These are phyloP conservation scores for Falco concolor DNA, from an alignment of 2,797 vertebrate species.

Conservation along the genomic window DNA sequence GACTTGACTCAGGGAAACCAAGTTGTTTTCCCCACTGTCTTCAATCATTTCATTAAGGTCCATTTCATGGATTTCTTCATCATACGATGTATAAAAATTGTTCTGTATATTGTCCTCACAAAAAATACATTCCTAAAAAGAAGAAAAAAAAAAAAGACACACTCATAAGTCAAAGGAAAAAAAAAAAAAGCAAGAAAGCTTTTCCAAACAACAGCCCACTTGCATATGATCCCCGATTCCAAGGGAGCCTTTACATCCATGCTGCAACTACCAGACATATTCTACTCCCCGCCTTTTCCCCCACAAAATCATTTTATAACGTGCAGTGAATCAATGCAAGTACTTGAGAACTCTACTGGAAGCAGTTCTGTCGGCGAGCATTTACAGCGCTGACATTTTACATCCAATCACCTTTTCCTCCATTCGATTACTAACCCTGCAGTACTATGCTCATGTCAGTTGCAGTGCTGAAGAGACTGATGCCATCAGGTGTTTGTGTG, in stretches of 20 bases:
- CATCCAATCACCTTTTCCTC: neutral
- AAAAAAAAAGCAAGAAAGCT: neutral
- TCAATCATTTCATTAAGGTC: conserved; percentile 79
- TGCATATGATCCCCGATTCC: fast-evolving
- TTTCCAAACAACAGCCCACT: neutral
- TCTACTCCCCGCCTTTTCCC: neutral
- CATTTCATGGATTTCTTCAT: conserved; percentile 79
- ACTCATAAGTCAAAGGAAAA: neutral
- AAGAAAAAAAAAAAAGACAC: neutral
- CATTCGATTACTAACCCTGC: neutral
- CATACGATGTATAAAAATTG: conserved; percentile 53
- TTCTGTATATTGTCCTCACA: conserved; percentile 70
- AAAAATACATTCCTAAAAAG: conserved; percentile 73
- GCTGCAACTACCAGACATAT: neutral
- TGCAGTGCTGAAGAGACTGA: neutral
- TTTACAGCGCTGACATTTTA: neutral
- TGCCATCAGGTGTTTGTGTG: neutral
- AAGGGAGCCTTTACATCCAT: neutral
- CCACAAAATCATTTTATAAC: neutral
- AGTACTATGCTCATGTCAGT: fast-evolving
- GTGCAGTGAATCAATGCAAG: neutral
- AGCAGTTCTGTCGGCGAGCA: neutral
- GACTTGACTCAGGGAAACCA: neutral
- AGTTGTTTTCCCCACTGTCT: conserved; percentile 53
- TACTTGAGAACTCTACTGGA: neutral